phyloP scores from a whole-genome alignment of 2,888 invertebrate species.

The Lasius platythorax region DNA sequence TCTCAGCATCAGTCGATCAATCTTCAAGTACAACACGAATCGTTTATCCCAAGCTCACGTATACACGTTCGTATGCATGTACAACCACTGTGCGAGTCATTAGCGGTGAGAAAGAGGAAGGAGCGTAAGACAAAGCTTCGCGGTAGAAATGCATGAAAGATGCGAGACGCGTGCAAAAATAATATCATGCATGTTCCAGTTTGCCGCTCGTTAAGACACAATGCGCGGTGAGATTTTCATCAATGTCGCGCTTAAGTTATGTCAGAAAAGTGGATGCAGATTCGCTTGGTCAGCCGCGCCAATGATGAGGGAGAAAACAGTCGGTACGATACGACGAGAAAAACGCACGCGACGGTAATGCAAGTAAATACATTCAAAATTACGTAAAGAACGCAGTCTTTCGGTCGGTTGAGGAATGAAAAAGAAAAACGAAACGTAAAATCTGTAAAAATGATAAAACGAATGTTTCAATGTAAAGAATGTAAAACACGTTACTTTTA shows the following conservation, averaged over 20 bases:
- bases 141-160: conserved; percentile 36
- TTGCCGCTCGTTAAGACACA: conserved; percentile 16
- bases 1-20: conserved; percentile 31
- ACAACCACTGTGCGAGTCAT: conserved; percentile 22
- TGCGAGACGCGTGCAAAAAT: conserved; percentile 28
- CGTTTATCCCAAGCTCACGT: conserved; percentile 12
- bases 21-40: conserved; percentile 29
- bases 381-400: neutral
- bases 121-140: neutral
- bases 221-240: conserved; percentile 23
- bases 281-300: conserved; percentile 13
- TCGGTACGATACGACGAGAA: neutral
- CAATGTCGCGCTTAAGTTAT: conserved; percentile 26
- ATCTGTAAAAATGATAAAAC: conserved; percentile 4
- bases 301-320: neutral
- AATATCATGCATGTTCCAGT: conserved; percentile 41
- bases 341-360: neutral
- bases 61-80: neutral
- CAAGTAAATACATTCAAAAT: conserved; percentile 5
- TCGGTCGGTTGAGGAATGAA: neutral
- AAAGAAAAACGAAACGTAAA: neutral
- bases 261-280: conserved; percentile 27
- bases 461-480: neutral
- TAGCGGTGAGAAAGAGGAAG: conserved; percentile 21
- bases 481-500: conserved; percentile 4